Base-by-base conservation (phyloP, 2,888 invertebrate genomes). In the Pyralis farinalis region DNA sequence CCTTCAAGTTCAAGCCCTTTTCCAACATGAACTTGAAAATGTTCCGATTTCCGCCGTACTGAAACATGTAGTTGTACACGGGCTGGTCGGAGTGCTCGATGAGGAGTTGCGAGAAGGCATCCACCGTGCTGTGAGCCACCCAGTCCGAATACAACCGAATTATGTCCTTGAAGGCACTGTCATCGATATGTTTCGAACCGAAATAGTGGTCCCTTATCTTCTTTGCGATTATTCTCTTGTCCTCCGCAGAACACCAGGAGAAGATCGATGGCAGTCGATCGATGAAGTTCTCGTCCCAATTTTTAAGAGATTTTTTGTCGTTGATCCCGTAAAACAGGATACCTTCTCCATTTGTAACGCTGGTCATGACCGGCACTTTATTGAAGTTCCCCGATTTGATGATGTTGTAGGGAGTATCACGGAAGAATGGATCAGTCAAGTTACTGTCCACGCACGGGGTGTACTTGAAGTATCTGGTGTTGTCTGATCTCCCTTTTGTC, bases 401-500 rank as follows among this genome's bases (percentile, higher is more conserved):
- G 9, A 71, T 63, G 39, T 76, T 63, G 50, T 76, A 82, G 0
- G 87, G 86, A 27, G 76, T 70, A 40, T 77, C 79, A 33, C 60
- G 64, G 46, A 87, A 85, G 53, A 87, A 87, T 2, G 79, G 65
- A 8, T 79, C 69, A 1, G 68, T 58, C 21, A 62, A 61, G 38
- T 83, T 71, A 1, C 43, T 52, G 53, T 87, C 87, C 0, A 70
- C 52, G 44, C 86, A 87, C 0, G 86, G 87, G 1, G 78, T 54
- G 48, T 86, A 88, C 46, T 83, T 85, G 44, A 86, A 87, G 44
- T 75, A 68, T 28, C 69, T 71, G 0, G 77, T 63, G 49, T 84
- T 71, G 22, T 70, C 64, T 3, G 83, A 82, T 1, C 63, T 62
- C 20, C 73, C 84, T 6, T 46, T 51, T 1, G 79, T 74, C 0